Conservation (phyloP, 2,113 vertebrate genomes). For the Pterocles burchelli region DNA sequence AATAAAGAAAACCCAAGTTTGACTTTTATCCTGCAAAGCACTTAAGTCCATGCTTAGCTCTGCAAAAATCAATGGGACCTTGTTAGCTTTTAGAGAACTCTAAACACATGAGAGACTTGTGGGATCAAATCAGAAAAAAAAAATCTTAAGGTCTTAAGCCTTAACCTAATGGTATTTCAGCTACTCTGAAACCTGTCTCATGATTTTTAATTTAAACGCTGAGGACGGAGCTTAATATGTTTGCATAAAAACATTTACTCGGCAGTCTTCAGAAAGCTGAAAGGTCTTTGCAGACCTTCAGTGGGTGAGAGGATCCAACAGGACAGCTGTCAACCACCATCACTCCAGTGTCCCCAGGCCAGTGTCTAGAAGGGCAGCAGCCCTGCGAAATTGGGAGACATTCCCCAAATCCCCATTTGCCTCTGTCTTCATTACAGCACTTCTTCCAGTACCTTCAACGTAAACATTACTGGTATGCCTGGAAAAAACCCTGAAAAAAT, state of each 20-base stretch:
- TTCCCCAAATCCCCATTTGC: neutral
- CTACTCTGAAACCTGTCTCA: neutral
- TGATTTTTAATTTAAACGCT: constrained; percentile 7
- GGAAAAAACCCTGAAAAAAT: neutral
- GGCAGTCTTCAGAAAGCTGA: neutral
- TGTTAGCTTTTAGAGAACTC: constrained; percentile 2
- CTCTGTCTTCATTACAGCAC: neutral
- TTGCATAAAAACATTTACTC: constrained; percentile 15
- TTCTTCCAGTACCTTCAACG: neutral
- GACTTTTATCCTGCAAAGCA: constrained; percentile 55
- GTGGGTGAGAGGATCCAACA: neutral
- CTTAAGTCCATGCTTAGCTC: neutral
- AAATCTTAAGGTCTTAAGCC: neutral
- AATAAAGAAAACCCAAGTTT: neutral
- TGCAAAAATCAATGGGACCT: constrained; percentile 27
- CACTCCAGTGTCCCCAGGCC: neutral
- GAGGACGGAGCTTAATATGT: neutral
- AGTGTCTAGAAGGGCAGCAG: neutral
- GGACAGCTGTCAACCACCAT: accelerated
- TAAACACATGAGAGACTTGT: constrained; percentile 5
- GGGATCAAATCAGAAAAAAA: neutral
- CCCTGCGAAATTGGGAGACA: neutral
- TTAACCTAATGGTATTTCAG: constrained; percentile 15
- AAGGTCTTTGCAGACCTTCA: neutral
- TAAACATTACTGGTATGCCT: neutral